A percentile compares a stretch with the other conserved stretches of the same genome.
These are phyloP conservation scores for Drosophila pseudotakahashii DNA, from an alignment of 2,888 invertebrate species.

Conservation along the genomic window DNA sequence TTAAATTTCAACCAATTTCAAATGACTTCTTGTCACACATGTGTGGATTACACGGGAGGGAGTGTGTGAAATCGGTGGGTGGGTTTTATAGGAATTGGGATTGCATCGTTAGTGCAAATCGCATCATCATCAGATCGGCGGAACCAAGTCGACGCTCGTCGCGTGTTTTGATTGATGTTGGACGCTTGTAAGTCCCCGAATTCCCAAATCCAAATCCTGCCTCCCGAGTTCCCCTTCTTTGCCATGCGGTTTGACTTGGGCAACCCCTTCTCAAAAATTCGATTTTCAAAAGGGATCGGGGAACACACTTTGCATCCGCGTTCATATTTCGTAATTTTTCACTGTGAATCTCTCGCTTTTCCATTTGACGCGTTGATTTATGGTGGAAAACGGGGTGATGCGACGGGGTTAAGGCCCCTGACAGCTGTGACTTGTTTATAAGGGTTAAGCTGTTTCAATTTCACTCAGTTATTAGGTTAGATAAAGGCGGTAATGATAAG, in stretches of 20 bases:
- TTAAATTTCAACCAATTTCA: conserved; percentile 79
- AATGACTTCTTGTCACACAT: conserved; percentile 75
- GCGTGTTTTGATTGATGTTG: conserved; percentile 81
- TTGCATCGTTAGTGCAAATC: conserved; percentile 78
- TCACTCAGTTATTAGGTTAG: conserved; percentile 73
- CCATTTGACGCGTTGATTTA: conserved; percentile 64
- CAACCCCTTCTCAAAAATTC: conserved; percentile 32
- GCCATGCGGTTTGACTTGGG: conserved; percentile 79
- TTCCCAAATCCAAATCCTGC: conserved; percentile 50
- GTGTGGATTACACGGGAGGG: conserved; percentile 27
- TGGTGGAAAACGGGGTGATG: conserved; percentile 50
- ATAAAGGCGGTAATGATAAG: conserved; percentile 71
- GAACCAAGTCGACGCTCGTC: conserved; percentile 30
- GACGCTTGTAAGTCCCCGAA: conserved; percentile 73
- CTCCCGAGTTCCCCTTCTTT: conserved; percentile 39
- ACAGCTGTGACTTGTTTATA: conserved; percentile 65
- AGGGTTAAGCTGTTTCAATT: conserved; percentile 80
- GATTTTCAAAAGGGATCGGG: conserved; percentile 9
- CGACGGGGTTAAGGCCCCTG: conserved; percentile 27
- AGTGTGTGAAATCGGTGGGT: neutral
- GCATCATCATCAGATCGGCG: conserved; percentile 63
- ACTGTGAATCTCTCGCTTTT: conserved; percentile 46
- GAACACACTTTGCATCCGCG: conserved; percentile 55
- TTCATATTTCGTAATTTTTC: conserved; percentile 73
- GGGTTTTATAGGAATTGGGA: conserved; percentile 31